Conservation (phyloP, 2,797 vertebrate species). For the Balearica regulorum region DNA sequence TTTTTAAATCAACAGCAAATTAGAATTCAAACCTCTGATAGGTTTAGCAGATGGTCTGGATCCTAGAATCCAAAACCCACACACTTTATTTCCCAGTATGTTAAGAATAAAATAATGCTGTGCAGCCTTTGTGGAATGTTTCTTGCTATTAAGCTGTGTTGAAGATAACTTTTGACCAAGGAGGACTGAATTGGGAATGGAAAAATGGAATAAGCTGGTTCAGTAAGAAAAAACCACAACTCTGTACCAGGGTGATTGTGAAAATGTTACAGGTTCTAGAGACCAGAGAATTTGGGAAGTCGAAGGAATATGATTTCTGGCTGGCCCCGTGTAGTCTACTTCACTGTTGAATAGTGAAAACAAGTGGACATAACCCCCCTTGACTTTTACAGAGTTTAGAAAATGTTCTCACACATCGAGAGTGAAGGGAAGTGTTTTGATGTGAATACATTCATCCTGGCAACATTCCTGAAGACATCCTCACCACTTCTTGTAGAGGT, state of each 20-base stretch:
- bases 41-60: constrained; percentile 74
- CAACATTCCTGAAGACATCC: neutral
- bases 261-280: neutral
- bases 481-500: neutral
- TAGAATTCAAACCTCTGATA: constrained; percentile 74
- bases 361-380: neutral
- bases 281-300: neutral
- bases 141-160: constrained; percentile 48
- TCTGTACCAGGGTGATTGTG: neutral
- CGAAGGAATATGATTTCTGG: neutral
- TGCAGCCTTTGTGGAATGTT: constrained; percentile 48
- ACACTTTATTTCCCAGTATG: constrained; percentile 65
- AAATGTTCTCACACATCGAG: rapidly evolving
- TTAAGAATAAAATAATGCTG: constrained; percentile 59
- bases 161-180: constrained; percentile 50
- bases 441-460: neutral
- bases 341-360: neutral
- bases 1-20: constrained; percentile 75
- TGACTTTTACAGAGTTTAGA: neutral
- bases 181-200: neutral
- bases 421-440: neutral
- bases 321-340: neutral
- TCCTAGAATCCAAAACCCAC: constrained; percentile 71
- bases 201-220: constrained; percentile 23
- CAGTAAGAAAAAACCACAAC: neutral